Base-by-base conservation (phyloP, 2,113 vertebrate genomes). In the Oncorhynchus gorbuscha region DNA sequence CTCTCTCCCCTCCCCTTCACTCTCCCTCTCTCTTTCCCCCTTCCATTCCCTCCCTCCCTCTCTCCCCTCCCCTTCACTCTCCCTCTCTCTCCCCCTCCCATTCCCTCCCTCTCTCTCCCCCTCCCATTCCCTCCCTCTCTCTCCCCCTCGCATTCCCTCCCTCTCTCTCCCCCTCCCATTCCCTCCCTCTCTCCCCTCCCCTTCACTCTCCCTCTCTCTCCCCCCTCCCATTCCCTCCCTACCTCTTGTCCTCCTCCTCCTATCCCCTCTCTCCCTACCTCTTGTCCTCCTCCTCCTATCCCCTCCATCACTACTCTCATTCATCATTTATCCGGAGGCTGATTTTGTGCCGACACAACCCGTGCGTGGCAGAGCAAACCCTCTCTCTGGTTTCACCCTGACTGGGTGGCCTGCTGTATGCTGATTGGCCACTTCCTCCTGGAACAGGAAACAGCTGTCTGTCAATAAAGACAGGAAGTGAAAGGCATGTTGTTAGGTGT, bases 241-340 rank as follows among this genome's bases (percentile, higher is more conserved):
- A 3, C 0, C 28, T 28, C 69, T 26, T 24, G 24, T 24, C 24
- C 24, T 28, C 35, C 69, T 71, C 70, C 75, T 76, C 64, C 49
- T 73, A 11, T 45, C 74, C 80, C 2, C 20, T 3, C 66, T 67
- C 35, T 55, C 35, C 61, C 70, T 35, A 45, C 69, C 73, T 71
- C 16, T 2, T 2, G 12, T 2, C 3, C 1, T 67, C 83, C 78
- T 80, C 83, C 39, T 11, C 39, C 85, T 90, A 82, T 88, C 88
- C 86, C 85, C 82, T 90, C 88, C 86, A 90, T 89, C 90, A 88
- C 89, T 86, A 88, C 89, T 87, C 84, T 90, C 90, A 88, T 93
- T 93, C 92, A 94, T 94, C 93, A 94, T 94, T 94, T 90, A 94
- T 94, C 86, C 84, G 91, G 91, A 90, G 89, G 88, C 84, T 77